Evolutionary conservation across 2,888 invertebrate genomes (phyloP).

Genomic region (Mamestra brassicae): DNA sequence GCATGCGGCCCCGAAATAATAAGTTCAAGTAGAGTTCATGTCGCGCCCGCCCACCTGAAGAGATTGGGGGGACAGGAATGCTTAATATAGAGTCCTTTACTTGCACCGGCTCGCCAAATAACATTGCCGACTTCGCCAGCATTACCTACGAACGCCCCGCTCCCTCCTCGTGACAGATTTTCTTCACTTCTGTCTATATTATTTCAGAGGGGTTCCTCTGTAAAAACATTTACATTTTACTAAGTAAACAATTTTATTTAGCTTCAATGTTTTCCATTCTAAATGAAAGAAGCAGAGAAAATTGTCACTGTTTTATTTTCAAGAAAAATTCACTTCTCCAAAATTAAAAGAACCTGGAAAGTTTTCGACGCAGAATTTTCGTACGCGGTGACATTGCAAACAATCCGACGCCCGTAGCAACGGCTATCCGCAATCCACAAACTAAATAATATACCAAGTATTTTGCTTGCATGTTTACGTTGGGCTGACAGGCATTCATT

Average conservation of each 20-base stretch:
- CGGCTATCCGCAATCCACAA: constrained; percentile 72
- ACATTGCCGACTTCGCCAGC: constrained; percentile 84
- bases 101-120: constrained; percentile 88
- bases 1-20: constrained; percentile 87
- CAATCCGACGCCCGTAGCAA: constrained; percentile 58
- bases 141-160: constrained; percentile 73
- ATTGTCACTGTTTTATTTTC: constrained; percentile 50
- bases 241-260: constrained; percentile 56
- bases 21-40: constrained; percentile 88
- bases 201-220: constrained; percentile 59
- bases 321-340: constrained; percentile 39
- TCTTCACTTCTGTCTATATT: constrained; percentile 62
- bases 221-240: constrained; percentile 57
- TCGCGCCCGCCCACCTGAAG: constrained; percentile 86
- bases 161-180: constrained; percentile 72
- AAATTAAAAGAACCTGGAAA: constrained; percentile 48
- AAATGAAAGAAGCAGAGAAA: constrained; percentile 51
- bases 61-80: constrained; percentile 88
- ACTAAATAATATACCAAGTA: constrained; percentile 84
- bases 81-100: constrained; percentile 90
- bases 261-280: constrained; percentile 41
- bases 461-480: constrained; percentile 86
- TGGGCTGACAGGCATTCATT: constrained; percentile 89
- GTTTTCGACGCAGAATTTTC: constrained; percentile 52
- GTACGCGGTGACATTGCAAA: constrained; percentile 61